Percentiles rank a stretch among this genome's conserved stretches.
phyloP scores from a whole-genome alignment of 2,113 vertebrate genomes.

The Seriola aureovittata region DNA sequence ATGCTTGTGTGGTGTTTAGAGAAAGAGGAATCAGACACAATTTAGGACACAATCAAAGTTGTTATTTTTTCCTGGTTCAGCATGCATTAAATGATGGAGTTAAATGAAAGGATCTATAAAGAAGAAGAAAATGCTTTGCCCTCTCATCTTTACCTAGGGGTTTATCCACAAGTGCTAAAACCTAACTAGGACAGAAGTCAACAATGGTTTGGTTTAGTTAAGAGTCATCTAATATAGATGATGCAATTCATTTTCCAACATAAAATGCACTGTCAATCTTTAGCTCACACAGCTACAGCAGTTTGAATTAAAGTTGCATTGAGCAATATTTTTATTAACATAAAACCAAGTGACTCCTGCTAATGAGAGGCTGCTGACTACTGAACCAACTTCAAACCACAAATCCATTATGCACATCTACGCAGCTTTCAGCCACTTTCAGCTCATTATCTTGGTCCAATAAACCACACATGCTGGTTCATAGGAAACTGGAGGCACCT shows the following conservation, averaged over 20 bases:
- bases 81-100: not conserved
- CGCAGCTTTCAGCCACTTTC: constrained; percentile 1
- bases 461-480: not conserved
- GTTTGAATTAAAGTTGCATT: constrained; percentile 5
- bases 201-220: not conserved
- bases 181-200: not conserved
- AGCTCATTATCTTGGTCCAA: not conserved
- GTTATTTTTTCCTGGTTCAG: too few relatives aligned
- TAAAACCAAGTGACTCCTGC: constrained; percentile 7
- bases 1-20: not conserved
- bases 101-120: not conserved
- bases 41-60: not conserved
- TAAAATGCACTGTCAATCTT: not conserved
- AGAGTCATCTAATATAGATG: not conserved
- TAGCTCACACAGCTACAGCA: not conserved
- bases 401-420: not conserved
- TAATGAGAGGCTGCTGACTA: not conserved
- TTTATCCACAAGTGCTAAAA: not conserved
- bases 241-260: constrained; percentile 13
- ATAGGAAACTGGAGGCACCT: not conserved
- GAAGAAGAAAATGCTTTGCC: not conserved
- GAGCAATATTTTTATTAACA: constrained; percentile 7
- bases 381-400: constrained; percentile 12
- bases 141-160: not conserved
- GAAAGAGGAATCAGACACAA: not conserved